phyloP scores from a whole-genome alignment of 2,797 vertebrate species.

The Novumbra hubbsi region DNA sequence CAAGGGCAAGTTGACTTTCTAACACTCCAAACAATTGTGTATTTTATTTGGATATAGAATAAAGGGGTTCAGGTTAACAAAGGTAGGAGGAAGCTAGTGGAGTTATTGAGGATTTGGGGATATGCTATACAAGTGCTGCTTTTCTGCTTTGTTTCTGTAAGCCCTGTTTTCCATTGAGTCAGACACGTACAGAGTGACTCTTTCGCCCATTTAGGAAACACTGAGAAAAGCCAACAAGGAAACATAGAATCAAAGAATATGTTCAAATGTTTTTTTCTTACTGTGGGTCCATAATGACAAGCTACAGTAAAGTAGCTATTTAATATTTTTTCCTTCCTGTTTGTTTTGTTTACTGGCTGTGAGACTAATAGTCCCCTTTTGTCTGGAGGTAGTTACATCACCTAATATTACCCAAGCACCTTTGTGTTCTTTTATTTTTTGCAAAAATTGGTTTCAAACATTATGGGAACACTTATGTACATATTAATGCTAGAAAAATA shows the following conservation, averaged over 20 bases:
- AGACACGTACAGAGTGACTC: constrained; percentile 3
- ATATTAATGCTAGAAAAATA: constrained; percentile 79
- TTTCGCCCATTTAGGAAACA: not conserved
- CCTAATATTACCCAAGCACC: constrained; percentile 87
- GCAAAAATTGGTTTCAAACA: constrained; percentile 64
- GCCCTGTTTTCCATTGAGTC: constrained; percentile 38
- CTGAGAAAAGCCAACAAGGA: not conserved
- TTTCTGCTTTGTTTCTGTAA: constrained; percentile 62
- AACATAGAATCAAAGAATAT: not conserved
- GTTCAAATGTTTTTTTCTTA: not conserved
- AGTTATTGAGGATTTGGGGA: constrained; percentile 63
- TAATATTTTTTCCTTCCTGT: constrained; percentile 5
- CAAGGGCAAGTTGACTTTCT: not conserved
- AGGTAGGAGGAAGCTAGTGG: constrained; percentile 4
- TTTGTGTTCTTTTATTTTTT: constrained; percentile 74
- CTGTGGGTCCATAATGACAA: not conserved
- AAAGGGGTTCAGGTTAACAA: not conserved
- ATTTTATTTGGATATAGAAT: not conserved
- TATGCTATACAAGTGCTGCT: constrained; percentile 82
- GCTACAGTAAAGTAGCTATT: not conserved
- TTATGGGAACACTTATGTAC: constrained; percentile 91
- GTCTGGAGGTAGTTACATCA: constrained; percentile 64
- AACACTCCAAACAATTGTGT: not conserved
- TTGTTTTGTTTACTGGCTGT: constrained; percentile 52
- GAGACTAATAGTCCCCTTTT: constrained; percentile 74